Evolutionary conservation across 2,888 invertebrate species (phyloP), one percentile per base, ranked within the genome.

Genomic region (Eupeodes luniger): DNA sequence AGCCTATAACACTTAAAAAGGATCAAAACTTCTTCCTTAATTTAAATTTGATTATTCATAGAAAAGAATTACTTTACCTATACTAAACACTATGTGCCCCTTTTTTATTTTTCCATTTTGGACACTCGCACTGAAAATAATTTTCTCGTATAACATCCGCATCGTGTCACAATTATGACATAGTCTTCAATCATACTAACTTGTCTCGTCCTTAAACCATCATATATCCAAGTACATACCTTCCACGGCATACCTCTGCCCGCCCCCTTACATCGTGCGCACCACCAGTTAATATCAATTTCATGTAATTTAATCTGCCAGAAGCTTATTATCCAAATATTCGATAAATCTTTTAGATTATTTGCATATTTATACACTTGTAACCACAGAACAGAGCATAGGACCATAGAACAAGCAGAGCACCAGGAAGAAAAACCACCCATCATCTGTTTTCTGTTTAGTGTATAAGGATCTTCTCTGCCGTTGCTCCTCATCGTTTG

Each of bases 261-360:
- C 9, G n/a, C 4, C 34, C 9, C 57, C 27, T 27, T 2, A 27
- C 27, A 27, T 27, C 27, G 27, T 27, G n/a, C 11, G 7, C 59
- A 19, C n/a, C 59, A 59, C 51, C 69, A 69, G 85, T 82, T 86
- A 74, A 82, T 86, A 83, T 86, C 75, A 85, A 85, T 85, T 88
- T 81, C 85, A 72, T 76, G 83, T 82, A 79, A 82, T 70, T 80
- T 81, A 81, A 85, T 88, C 88, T 81, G 74, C 77, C 77, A 75
- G 81, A 66, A 85, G 88, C 88, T 88, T 88, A 88, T 88, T 88
- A 88, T 88, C 88, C 85, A 85, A 85, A 88, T 85, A 85, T 85
- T 79, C 82, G 89, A 89, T 89, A 89, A 89, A 89, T 85, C 89
- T 85, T 85, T 77, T 27, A 85, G 85, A 85, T 89, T 89, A 85